Evolutionary conservation across 2,113 vertebrate species (phyloP).

Genomic region (Eurystomus gularis): DNA sequence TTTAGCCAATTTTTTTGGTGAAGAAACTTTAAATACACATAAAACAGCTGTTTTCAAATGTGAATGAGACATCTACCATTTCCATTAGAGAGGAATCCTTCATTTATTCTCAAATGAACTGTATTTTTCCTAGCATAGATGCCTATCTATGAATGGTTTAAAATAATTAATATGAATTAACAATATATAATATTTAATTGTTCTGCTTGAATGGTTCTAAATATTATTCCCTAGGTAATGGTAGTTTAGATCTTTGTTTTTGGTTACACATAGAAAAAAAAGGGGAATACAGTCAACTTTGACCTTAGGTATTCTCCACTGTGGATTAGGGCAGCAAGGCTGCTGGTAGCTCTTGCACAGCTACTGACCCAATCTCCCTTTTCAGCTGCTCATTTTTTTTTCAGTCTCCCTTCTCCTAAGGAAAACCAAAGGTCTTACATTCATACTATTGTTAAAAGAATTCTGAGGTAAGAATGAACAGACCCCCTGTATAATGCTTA

Average conservation of each 20-base stretch:
- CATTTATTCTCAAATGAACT: neutral
- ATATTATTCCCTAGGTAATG: neutral
- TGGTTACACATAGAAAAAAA: neutral
- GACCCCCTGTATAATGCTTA: neutral
- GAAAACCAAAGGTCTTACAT: neutral
- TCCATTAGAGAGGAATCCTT: neutral
- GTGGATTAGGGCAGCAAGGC: neutral
- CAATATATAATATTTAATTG: too few relatives aligned
- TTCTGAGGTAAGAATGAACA: neutral
- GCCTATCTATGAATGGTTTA: too few relatives aligned
- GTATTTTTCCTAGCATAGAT: neutral
- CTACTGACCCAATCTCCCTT: neutral
- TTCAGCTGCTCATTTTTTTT: neutral
- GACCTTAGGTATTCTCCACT: neutral
- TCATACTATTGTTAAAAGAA: neutral
- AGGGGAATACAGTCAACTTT: neutral
- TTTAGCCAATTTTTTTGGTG: neutral
- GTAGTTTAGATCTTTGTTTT: neutral
- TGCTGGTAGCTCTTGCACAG: neutral
- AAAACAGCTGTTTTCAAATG: neutral
- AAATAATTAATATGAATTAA: too few relatives aligned
- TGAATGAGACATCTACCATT: neutral
- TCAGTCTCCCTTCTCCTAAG: neutral
- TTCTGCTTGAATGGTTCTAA: neutral
- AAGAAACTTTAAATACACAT: neutral